Evolutionary conservation across 2,113 vertebrate genomes (phyloP).

Genomic region (Tretioscincus oriximinensis): DNA sequence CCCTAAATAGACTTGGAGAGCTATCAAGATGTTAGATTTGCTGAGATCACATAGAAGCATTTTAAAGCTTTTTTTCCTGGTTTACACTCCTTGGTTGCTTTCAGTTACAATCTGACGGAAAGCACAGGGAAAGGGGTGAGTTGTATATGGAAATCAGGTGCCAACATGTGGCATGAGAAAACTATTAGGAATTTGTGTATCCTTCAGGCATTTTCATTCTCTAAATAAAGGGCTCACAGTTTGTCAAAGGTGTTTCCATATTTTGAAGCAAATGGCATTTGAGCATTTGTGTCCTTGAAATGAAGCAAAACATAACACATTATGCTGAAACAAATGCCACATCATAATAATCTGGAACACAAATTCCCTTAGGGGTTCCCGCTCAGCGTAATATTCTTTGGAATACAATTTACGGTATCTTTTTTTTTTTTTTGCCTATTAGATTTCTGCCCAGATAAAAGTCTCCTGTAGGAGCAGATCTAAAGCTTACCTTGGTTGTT

Average conservation of each 20-base stretch:
- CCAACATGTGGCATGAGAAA: not conserved
- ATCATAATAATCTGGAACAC: not conserved
- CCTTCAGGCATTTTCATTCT: not conserved
- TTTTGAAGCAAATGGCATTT: not conserved
- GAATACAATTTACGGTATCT: not conserved
- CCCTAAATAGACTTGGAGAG: too few species aligned
- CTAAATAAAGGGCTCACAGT: not conserved
- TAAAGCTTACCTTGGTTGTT: too few species aligned
- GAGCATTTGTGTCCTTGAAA: not conserved
- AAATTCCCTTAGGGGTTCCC: not conserved
- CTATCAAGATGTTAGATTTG: too few species aligned
- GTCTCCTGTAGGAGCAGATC: too few species aligned
- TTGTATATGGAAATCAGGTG: not conserved
- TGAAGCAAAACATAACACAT: not conserved
- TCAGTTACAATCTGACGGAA: too few species aligned
- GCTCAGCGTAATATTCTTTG: not conserved
- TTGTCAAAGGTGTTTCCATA: not conserved
- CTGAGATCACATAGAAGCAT: too few species aligned
- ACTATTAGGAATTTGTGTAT: not conserved
- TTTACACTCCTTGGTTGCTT: too few species aligned
- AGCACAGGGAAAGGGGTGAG: too few species aligned
- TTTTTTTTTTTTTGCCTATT: not conserved
- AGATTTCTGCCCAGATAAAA: not conserved
- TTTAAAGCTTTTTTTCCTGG: too few species aligned
- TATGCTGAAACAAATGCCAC: slow-evolving; percentile 12